These are phyloP conservation scores for Gymnothorax javanicus DNA, from an alignment of 2,797 vertebrate genomes.

Conservation along the genomic window DNA sequence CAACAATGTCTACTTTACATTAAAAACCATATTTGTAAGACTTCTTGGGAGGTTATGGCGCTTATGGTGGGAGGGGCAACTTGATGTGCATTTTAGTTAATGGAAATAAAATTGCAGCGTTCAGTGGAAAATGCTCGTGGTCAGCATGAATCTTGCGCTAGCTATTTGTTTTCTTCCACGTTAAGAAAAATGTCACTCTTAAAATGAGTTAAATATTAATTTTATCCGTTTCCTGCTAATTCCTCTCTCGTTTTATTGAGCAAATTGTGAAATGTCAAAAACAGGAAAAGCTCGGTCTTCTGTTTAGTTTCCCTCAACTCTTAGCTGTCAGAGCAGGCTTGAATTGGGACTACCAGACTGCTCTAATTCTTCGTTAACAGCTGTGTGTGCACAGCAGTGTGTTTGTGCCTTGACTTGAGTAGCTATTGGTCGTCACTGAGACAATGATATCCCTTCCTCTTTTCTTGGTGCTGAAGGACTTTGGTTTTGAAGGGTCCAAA, in stretches of 20 bases:
- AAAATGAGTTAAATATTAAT: constrained; percentile 45
- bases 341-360: constrained; percentile 55
- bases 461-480: constrained; percentile 25
- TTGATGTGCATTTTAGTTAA: constrained; percentile 55
- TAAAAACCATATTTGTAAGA: constrained; percentile 66
- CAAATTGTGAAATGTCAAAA: neutral
- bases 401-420: constrained; percentile 76
- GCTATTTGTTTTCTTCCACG: constrained; percentile 47
- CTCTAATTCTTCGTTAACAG: constrained; percentile 63
- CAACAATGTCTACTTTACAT: constrained; percentile 49
- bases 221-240: constrained; percentile 60
- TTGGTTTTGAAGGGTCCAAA: constrained; percentile 47
- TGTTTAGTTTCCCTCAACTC: constrained; percentile 60
- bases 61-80: constrained; percentile 54
- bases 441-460: constrained; percentile 16
- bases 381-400: constrained; percentile 77
- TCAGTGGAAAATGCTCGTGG: constrained; percentile 74
- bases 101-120: constrained; percentile 80
- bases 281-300: neutral
- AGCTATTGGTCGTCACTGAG: constrained; percentile 58
- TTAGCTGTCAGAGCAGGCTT: constrained; percentile 58
- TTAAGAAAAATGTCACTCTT: constrained; percentile 39
- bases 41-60: constrained; percentile 74
- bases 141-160: constrained; percentile 68
- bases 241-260: constrained; percentile 50